These are phyloP conservation scores for Poecilia picta DNA, from an alignment of 2,797 vertebrate species.

Conservation along the genomic window DNA sequence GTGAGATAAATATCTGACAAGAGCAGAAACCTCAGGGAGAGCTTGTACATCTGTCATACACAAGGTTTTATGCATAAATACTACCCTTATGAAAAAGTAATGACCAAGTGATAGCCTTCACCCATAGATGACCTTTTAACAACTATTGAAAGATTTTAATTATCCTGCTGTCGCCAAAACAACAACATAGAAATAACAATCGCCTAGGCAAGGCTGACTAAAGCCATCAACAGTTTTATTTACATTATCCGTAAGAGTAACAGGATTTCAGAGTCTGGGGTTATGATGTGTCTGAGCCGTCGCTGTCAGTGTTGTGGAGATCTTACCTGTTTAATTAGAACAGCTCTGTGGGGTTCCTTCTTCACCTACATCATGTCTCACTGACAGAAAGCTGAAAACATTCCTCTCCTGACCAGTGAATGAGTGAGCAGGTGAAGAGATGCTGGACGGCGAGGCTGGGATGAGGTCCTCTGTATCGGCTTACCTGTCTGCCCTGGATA, in stretches of 20 bases:
- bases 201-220: not conserved
- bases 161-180: not conserved
- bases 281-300: not conserved
- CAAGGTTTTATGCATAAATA: constrained; percentile 30
- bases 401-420: constrained; percentile 26
- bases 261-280: not conserved
- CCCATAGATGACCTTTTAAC: constrained; percentile 43
- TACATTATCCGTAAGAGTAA: not conserved
- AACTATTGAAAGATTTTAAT: constrained; percentile 6
- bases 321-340: constrained; percentile 51
- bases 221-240: not conserved
- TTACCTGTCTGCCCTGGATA: constrained; percentile 90
- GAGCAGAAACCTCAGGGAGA: not conserved
- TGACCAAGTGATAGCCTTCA: constrained; percentile 52
- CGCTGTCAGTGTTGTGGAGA: constrained; percentile 11
- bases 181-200: not conserved
- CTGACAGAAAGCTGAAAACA: constrained; percentile 30
- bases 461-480: constrained; percentile 74
- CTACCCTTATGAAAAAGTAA: constrained; percentile 57
- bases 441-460: constrained; percentile 25
- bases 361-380: constrained; percentile 41
- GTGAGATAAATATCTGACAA: not conserved
- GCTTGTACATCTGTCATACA: constrained; percentile 30
- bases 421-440: constrained; percentile 37
- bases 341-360: constrained; percentile 30